Evolutionary conservation across 2,797 vertebrate genomes (phyloP), one percentile per base, ranked within the genome.

Genomic region (Cyprinodon diabolis): DNA sequence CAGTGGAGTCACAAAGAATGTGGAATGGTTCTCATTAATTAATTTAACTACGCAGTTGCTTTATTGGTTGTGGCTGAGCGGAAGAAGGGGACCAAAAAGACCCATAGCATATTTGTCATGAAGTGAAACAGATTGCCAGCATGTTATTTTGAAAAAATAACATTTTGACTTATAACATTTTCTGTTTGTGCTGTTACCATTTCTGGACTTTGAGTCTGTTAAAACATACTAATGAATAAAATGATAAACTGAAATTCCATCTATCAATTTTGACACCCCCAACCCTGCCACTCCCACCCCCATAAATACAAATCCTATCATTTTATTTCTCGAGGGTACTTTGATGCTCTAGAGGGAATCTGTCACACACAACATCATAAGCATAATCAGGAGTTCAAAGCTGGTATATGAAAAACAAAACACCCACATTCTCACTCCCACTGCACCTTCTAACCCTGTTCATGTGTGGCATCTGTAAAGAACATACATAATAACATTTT

Each of bases 281-380:
- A n/a, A 67, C 57, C 68, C 69, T 25, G 30, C 30, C 30, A 30
- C 30, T 30, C 30, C 30, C 30, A 30, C 30, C 30, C 30, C 37
- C 17, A 21, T 72, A 25, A 74, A 49, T 66, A 56, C 60, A 55
- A 30, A 30, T 30, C 30, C 30, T 30, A 30, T 30, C n/a, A 68
- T 56, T 43, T 21, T 30, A 54, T 82, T 58, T 86, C 81, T 85
- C 66, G 76, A 30, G 86, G 84, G 75, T 57, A 63, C 40, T 68
- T 74, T 60, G 81, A 54, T 62, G 65, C 70, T 85, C 81, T 83
- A 87, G 71, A 92, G 84, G 86, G 86, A 14, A 76, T 80, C 85
- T 90, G 92, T 93, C 91, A 92, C 91, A 90, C 90, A 89, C 75
- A 85, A 84, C 85, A 86, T 90, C 89, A 90, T 90, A 87, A 82